These are phyloP conservation scores for Bunonema sp. DNA, from an alignment of 2,888 invertebrate genomes.

Conservation along the genomic window DNA sequence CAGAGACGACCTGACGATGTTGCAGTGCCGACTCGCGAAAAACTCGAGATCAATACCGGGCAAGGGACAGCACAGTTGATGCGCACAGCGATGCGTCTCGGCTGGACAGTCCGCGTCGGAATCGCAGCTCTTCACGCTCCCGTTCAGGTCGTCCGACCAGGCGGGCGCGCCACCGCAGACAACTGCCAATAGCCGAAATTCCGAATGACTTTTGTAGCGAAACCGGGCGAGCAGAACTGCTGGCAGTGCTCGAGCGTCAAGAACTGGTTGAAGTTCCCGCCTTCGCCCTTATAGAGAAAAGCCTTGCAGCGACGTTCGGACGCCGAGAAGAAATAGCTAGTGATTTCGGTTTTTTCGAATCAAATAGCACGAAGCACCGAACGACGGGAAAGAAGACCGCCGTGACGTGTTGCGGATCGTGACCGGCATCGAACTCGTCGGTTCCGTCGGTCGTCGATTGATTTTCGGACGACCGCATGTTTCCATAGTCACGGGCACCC, in stretches of 20 bases:
- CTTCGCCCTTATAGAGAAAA: constrained; percentile 9
- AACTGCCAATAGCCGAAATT: no score
- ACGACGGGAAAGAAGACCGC: constrained; percentile 10
- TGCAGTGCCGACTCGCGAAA: no score
- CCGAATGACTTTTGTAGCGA: constrained; percentile 1
- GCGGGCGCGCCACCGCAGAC: no score
- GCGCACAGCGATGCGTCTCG: constrained; percentile 2
- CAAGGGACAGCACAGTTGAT: no score
- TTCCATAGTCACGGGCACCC: constrained; percentile 5
- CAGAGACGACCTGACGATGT: no score
- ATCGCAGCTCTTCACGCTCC: no score
- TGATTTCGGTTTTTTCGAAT: background rate
- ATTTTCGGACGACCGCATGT: background rate
- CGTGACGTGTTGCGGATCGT: constrained; percentile 3
- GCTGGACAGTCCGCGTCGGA: constrained; percentile 2
- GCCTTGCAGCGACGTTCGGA: constrained; percentile 9
- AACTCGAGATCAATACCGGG: no score
- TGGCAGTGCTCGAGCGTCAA: constrained; percentile 8
- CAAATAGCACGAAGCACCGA: no score
- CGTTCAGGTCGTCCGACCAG: no score
- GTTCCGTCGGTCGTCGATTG: no score
- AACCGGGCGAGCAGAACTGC: constrained; percentile 6
- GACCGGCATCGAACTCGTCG: constrained; percentile 8
- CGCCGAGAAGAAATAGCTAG: constrained; percentile 7
- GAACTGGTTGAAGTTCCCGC: constrained; percentile 11